Evolutionary conservation across 2,797 vertebrate species (phyloP).

Genomic region (Karalla daura): DNA sequence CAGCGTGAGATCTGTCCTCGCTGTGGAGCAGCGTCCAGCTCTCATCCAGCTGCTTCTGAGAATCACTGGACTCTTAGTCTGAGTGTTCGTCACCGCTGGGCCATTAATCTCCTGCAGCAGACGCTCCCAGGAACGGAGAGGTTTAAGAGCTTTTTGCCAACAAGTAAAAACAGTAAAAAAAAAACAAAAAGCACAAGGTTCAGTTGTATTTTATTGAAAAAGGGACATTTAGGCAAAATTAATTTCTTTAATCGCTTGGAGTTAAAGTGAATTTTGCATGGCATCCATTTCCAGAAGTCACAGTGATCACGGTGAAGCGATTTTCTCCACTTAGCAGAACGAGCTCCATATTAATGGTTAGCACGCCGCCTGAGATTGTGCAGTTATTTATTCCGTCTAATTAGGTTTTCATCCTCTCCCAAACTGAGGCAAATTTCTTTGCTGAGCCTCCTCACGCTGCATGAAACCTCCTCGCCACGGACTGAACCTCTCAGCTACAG

Average conservation of each 20-base stretch:
- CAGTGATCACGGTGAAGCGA: constrained; percentile 11
- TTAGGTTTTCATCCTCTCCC: constrained; percentile 29
- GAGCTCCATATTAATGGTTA: constrained; percentile 27
- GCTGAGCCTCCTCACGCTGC: not conserved
- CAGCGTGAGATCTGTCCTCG: not conserved
- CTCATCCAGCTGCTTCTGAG: not conserved
- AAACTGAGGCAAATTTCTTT: constrained; percentile 25
- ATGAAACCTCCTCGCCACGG: constrained; percentile 15
- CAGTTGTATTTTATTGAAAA: constrained; percentile 16
- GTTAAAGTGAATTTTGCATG: constrained; percentile 28
- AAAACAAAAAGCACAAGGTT: not conserved
- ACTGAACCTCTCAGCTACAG: too few species aligned
- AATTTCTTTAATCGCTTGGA: constrained; percentile 28
- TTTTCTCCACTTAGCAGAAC: constrained; percentile 48
- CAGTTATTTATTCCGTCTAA: constrained; percentile 43
- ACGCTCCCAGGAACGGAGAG: not conserved
- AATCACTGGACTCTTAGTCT: constrained; percentile 17
- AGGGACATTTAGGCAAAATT: constrained; percentile 17
- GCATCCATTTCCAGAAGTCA: constrained; percentile 32
- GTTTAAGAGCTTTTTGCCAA: not conserved
- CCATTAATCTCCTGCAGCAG: constrained; percentile 21
- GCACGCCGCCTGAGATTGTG: not conserved
- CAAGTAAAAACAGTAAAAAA: too few species aligned
- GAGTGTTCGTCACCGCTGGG: constrained; percentile 21
- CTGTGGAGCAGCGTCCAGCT: too few species aligned